phyloP scores from a whole-genome alignment of 2,888 invertebrate genomes.

The Andrena hattorfiana region DNA sequence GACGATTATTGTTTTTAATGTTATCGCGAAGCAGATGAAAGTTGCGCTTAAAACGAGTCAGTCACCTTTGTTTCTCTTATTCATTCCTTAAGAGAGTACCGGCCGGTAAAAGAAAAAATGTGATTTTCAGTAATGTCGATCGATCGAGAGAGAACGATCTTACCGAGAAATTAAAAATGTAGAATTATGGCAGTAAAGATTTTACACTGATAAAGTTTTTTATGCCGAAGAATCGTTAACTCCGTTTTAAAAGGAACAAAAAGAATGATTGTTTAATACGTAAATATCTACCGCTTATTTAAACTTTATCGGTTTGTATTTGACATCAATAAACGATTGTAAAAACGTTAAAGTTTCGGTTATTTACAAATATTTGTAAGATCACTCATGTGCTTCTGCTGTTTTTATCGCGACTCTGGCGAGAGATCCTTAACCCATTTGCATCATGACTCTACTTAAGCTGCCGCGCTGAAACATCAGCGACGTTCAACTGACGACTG shows the following conservation, averaged over 20 bases:
- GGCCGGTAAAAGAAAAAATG: slow-evolving; percentile 28
- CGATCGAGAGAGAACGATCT: slow-evolving; percentile 12
- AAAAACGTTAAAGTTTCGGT: slow-evolving; percentile 66
- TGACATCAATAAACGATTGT: slow-evolving; percentile 78
- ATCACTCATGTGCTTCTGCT: not conserved
- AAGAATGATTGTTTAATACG: slow-evolving; percentile 54
- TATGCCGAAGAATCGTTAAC: slow-evolving; percentile 53
- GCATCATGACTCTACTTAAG: too few relatives aligned
- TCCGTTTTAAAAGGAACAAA: slow-evolving; percentile 52
- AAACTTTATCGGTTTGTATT: slow-evolving; percentile 77
- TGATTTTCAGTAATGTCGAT: slow-evolving; percentile 41
- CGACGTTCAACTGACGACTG: too few relatives aligned
- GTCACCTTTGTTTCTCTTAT: slow-evolving; percentile 48
- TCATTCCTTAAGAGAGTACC: slow-evolving; percentile 36
- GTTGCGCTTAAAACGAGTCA: slow-evolving; percentile 20
- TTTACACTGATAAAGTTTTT: slow-evolving; percentile 56
- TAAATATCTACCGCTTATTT: slow-evolving; percentile 70
- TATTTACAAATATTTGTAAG: not conserved
- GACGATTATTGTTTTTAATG: slow-evolving; percentile 49
- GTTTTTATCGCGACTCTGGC: not conserved
- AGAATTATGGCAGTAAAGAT: slow-evolving; percentile 48
- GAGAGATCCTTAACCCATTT: not conserved
- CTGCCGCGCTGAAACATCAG: too few relatives aligned
- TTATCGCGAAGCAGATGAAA: slow-evolving; percentile 36
- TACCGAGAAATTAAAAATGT: slow-evolving; percentile 9